Evolutionary conservation across 2,888 invertebrate genomes (phyloP).

Genomic region (Melieria picta): DNA sequence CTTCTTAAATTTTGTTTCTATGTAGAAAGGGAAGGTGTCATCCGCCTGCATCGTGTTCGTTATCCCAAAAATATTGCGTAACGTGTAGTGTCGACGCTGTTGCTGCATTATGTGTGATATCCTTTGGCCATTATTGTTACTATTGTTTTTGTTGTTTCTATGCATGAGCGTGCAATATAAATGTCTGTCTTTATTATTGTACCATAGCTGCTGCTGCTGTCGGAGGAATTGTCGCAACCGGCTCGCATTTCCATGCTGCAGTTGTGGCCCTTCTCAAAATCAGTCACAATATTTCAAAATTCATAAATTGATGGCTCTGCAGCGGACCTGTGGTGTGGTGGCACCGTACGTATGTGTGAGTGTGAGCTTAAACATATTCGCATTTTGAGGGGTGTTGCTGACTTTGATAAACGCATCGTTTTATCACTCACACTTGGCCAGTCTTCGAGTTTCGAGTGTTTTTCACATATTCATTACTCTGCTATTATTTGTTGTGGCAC

Average conservation of each 20-base stretch:
- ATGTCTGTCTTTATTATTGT: slow-evolving; percentile 15
- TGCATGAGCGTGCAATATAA: slow-evolving; percentile 15
- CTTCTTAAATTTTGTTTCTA: too few species aligned
- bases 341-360: neutral
- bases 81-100: too few species aligned
- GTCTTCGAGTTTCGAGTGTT: too few species aligned
- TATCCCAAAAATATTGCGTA: too few species aligned
- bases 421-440: neutral
- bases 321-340: slow-evolving; percentile 10
- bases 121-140: too few species aligned
- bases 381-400: slow-evolving; percentile 1
- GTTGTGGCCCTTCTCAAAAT: slow-evolving; percentile 45
- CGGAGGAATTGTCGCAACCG: slow-evolving; percentile 5
- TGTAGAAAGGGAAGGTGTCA: too few species aligned
- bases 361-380: neutral
- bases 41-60: too few species aligned
- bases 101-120: too few species aligned
- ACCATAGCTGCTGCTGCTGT: slow-evolving; percentile 2
- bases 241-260: neutral
- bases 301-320: slow-evolving; percentile 59
- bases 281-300: slow-evolving; percentile 60
- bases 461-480: too few species aligned
- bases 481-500: too few species aligned
- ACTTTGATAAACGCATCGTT: slow-evolving; percentile 4
- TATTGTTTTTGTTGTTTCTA: neutral